A percentile compares a stretch with the other conserved stretches of the same genome.
Evolutionary conservation across 2,797 vertebrate genomes (phyloP).

Genomic region (Stomatorhinus walkeri): DNA sequence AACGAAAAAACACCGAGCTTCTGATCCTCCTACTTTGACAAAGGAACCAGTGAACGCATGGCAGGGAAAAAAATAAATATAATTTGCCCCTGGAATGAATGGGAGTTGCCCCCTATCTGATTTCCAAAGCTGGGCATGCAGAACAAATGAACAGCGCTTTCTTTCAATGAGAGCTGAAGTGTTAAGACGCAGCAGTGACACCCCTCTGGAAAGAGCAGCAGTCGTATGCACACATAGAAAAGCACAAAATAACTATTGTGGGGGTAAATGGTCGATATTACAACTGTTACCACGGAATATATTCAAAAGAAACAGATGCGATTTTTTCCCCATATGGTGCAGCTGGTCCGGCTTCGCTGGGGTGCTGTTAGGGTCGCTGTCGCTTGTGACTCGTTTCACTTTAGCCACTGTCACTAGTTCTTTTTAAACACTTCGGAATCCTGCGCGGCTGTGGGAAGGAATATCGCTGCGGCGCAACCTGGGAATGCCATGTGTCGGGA

Average conservation of each 20-base stretch:
- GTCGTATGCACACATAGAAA: conserved; percentile 44
- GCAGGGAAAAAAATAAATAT: conserved; percentile 32
- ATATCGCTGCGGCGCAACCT: conserved; percentile 44
- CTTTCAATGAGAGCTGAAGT: conserved; percentile 36
- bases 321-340: conserved; percentile 33
- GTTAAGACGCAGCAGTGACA: conserved; percentile 52
- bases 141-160: conserved; percentile 37
- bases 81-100: conserved; percentile 40
- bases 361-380: conserved; percentile 38
- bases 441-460: conserved; percentile 48
- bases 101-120: conserved; percentile 39
- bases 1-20: conserved; percentile 43
- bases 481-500: conserved; percentile 63
- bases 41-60: conserved; percentile 31
- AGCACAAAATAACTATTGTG: conserved; percentile 53
- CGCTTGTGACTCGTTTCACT: conserved; percentile 33
- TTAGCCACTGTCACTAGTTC: conserved; percentile 34
- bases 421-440: conserved; percentile 46
- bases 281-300: conserved; percentile 39
- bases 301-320: conserved; percentile 47
- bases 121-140: conserved; percentile 34
- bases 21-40: conserved; percentile 44
- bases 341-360: conserved; percentile 42
- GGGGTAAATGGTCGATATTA: conserved; percentile 42
- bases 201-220: conserved; percentile 42